Base-by-base conservation (phyloP, 2,888 invertebrate genomes). In the Himalopsyche tibetana region DNA sequence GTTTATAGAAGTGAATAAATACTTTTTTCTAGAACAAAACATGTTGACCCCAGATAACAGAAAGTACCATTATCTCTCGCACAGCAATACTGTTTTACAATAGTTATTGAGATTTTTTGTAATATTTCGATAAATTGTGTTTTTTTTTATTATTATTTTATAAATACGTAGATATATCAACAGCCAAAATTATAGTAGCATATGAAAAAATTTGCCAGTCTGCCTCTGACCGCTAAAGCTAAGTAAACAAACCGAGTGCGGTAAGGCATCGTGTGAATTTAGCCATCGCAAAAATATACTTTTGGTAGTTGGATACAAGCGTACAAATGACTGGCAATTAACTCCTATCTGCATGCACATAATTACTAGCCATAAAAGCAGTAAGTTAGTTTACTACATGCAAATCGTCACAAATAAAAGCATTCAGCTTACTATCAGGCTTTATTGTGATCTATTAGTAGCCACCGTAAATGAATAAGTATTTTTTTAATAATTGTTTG, bases 261-360 rank as follows among this genome's bases (percentile, higher is more conserved):
- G 63, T 63, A 63, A 19, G 63, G n/a, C n/a, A 9, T 19, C n/a
- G 19, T 63, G 9, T 63, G 63, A 63, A 63, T 63, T 63, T 63
- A n/a, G 19, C 19, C 63, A 19, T 63, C 19, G 19, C 81, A 81
- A 51, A 42, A 19, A 81, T 42, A 42, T 2, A 81, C 19, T 45
- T 45, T 42, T 19, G 15, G 42, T 63, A 56, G 55, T 38, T 36
- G n/a, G 56, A 69, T 69, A 56, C 55, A 83, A 36, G 83, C n/a
- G 84, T 28, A 84, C 84, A 84, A 79, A 84, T 80, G 51, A 84
- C 79, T 55, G 79, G 84, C 84, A 84, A 84, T 84, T 84, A 84
- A 40, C 45, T 79, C n/a, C 19, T 81, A 81, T 81, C 81, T 81
- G 19, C 81, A 81, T 51, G 51, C 45, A 45, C 80, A 84, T 84